Evolutionary conservation across 2,797 vertebrate species (phyloP).

Genomic region (Adrianichthys oophorus): DNA sequence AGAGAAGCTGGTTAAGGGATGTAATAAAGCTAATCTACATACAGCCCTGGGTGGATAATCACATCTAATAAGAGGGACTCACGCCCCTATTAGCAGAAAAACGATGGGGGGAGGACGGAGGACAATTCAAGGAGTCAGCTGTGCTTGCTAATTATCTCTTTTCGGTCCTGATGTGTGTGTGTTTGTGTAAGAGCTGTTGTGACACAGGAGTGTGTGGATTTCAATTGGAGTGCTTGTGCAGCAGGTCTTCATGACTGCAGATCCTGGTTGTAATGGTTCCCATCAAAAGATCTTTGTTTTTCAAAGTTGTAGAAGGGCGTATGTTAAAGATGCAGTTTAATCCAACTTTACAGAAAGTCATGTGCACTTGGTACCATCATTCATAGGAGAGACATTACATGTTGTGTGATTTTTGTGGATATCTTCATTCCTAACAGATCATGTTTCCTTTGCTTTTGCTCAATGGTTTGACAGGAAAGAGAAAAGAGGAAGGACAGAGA

Average conservation of each 20-base stretch:
- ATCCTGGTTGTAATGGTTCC: slow-evolving; percentile 20
- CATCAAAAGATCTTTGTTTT: slow-evolving; percentile 34
- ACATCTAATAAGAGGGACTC: slow-evolving; percentile 77
- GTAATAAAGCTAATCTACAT: slow-evolving; percentile 77
- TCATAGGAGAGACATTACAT: slow-evolving; percentile 10
- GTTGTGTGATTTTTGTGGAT: neutral
- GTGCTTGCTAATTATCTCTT: slow-evolving; percentile 74
- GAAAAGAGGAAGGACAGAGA: slow-evolving; percentile 28
- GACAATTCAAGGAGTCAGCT: slow-evolving; percentile 75
- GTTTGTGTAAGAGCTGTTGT: slow-evolving; percentile 63
- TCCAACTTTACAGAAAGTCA: slow-evolving; percentile 12
- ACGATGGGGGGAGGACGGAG: slow-evolving; percentile 66
- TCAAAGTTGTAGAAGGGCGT: slow-evolving; percentile 10
- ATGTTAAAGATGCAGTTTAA: slow-evolving; percentile 2
- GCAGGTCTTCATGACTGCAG: slow-evolving; percentile 46
- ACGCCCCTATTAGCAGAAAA: slow-evolving; percentile 70
- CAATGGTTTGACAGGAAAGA: slow-evolving; percentile 40
- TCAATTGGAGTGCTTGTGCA: slow-evolving; percentile 41
- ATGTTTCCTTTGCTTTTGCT: slow-evolving; percentile 33
- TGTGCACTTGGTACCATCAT: neutral
- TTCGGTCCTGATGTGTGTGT: slow-evolving; percentile 59
- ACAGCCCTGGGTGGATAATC: slow-evolving; percentile 78
- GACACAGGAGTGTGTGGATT: slow-evolving; percentile 51
- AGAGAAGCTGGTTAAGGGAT: slow-evolving; percentile 66
- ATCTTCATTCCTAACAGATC: slow-evolving; percentile 28